These are phyloP conservation scores for Sakesphorus luctuosus DNA, from an alignment of 2,113 vertebrate species.

Conservation along the genomic window DNA sequence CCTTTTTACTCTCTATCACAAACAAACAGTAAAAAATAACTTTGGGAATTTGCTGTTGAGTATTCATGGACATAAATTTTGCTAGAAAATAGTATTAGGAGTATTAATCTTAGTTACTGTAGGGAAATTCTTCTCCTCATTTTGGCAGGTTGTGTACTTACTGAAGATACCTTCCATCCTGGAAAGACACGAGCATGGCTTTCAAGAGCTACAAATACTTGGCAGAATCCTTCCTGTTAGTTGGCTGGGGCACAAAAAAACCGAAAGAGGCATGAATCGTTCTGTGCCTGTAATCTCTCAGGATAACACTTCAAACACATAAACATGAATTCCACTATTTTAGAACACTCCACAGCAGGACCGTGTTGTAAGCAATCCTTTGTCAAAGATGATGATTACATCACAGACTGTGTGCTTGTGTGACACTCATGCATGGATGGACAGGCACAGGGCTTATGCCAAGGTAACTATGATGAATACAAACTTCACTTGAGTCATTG, in stretches of 20 bases:
- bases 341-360: not conserved
- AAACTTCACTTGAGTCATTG: not conserved
- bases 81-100: not conserved
- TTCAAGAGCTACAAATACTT: not conserved
- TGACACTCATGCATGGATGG: not conserved
- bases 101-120: not conserved
- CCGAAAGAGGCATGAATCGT: not conserved
- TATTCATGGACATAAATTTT: not conserved
- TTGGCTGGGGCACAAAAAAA: not conserved
- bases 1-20: not conserved
- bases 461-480: not conserved
- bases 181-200: not conserved
- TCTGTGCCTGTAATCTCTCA: not conserved
- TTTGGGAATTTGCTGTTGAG: not conserved
- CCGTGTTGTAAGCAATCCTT: not conserved
- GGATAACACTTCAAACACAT: not conserved
- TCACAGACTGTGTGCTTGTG: not conserved
- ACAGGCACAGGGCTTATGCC: not conserved
- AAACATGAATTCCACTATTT: not conserved
- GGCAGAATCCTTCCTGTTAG: not conserved
- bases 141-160: not conserved
- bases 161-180: not conserved
- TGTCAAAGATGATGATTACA: not conserved
- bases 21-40: not conserved
- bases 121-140: not conserved